Evolutionary conservation across 53 echinoderm and acorn worm genomes (phyloP).

Genomic region (Temnopleurus reevesii): DNA sequence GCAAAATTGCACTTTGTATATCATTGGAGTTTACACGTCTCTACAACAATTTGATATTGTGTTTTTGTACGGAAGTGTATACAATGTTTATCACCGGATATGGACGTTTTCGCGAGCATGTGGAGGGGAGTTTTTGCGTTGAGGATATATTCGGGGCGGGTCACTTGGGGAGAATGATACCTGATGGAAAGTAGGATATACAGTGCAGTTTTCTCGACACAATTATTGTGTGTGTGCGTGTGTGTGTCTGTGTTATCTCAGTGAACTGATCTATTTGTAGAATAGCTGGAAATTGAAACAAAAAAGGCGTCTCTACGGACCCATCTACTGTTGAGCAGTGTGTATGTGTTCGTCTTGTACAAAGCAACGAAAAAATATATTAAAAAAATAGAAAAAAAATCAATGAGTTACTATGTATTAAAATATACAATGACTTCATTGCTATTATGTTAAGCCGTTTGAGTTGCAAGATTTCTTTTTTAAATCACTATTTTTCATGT

Average conservation of each 20-base stretch:
- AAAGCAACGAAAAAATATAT: conserved; percentile 38
- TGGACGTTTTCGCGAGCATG: not conserved
- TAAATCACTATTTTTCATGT: not conserved
- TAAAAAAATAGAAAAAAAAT: conserved; percentile 18
- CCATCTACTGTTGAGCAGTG: conserved; percentile 55
- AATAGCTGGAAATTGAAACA: conserved; percentile 50
- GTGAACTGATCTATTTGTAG: conserved; percentile 49
- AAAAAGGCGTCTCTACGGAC: conserved; percentile 6
- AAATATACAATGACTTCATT: conserved; percentile 9
- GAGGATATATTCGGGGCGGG: not conserved
- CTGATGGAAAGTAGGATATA: not conserved
- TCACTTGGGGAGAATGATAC: too few species aligned
- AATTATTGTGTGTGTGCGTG: conserved; percentile 44
- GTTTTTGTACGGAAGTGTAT: not conserved
- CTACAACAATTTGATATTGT: not conserved
- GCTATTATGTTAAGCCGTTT: not conserved
- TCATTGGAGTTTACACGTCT: not conserved
- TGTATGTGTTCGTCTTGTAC: conserved; percentile 53
- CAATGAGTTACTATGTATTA: conserved; percentile 18
- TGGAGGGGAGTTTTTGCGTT: not conserved
- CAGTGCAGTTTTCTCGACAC: conserved; percentile 38
- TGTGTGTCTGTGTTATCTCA: conserved; percentile 28
- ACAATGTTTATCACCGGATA: not conserved
- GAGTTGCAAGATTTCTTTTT: not conserved
- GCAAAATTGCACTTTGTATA: conserved; percentile 32